Conservation (phyloP, 2,113 vertebrate species). For the Cavia porcellus region DNA sequence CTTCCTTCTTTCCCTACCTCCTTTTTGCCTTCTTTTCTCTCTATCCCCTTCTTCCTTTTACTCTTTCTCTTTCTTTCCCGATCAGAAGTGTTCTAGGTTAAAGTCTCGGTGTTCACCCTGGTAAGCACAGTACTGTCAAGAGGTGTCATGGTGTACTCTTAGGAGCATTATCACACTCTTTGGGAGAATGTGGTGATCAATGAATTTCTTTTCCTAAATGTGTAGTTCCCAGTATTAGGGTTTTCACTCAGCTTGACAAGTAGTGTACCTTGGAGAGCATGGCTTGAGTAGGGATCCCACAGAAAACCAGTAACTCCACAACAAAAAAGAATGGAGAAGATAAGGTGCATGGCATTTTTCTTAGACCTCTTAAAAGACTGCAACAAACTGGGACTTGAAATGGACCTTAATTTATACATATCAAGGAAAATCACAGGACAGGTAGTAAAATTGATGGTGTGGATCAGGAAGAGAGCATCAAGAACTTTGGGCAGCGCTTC, state of each 20-base stretch:
- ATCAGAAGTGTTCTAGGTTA: background rate
- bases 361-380: conserved; percentile 27
- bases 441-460: background rate
- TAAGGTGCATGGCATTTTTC: background rate
- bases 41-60: background rate
- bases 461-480: background rate
- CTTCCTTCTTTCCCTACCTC: no score
- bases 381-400: conserved; percentile 3
- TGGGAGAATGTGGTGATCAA: background rate
- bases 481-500: background rate
- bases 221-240: background rate
- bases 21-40: no score
- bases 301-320: background rate
- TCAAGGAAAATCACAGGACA: conserved; percentile 19
- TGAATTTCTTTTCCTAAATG: background rate
- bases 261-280: background rate
- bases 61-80: background rate
- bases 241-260: background rate
- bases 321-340: background rate
- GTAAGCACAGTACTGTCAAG: background rate
- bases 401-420: conserved; percentile 49
- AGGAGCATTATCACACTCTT: background rate
- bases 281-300: background rate
- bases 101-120: background rate
- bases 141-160: background rate